Conservation (phyloP, 2,797 vertebrate species). For the Graptemys geographica region DNA sequence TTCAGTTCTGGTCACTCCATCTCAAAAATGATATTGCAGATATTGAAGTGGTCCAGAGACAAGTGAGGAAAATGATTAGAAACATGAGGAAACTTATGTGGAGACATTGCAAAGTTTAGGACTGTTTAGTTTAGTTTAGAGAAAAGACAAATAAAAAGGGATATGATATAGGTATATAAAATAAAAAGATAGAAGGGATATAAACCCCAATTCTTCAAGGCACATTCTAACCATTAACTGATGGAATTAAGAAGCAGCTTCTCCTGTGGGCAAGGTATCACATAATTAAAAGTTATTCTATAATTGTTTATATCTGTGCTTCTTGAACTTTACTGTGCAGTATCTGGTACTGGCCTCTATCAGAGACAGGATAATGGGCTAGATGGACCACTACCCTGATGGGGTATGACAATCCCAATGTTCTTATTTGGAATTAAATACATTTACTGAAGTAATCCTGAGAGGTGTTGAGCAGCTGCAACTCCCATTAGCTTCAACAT, state of each 20-base stretch:
- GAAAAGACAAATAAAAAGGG: background rate
- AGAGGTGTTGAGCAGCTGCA: background rate
- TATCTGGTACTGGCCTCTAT: background rate
- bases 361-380: background rate
- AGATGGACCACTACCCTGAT: background rate
- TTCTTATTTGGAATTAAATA: background rate
- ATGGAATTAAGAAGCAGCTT: background rate
- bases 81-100: background rate
- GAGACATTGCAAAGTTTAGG: background rate
- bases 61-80: background rate
- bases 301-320: background rate
- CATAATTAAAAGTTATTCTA: background rate
- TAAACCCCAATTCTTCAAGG: background rate
- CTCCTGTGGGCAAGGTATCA: background rate
- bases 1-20: background rate
- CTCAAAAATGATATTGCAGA: background rate
- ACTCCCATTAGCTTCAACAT: background rate
- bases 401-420: background rate
- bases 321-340: background rate
- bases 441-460: background rate
- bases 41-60: background rate
- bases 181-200: background rate
- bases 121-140: background rate
- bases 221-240: background rate
- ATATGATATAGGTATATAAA: background rate